Conservation (phyloP, 2,113 vertebrate species). For the Maccullochella peelii region DNA sequence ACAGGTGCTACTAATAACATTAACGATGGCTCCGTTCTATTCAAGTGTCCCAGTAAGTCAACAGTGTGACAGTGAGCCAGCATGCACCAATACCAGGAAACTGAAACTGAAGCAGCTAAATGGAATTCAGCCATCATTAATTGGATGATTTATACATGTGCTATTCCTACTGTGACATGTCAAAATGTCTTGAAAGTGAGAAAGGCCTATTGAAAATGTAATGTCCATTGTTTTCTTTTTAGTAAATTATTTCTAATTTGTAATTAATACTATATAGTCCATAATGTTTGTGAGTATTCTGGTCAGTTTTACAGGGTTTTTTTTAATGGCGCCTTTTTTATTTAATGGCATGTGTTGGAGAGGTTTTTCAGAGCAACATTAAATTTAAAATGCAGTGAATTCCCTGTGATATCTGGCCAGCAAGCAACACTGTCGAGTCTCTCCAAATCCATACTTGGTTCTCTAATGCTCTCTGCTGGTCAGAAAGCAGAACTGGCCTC, state of each 20-base stretch:
- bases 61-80: background rate
- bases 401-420: conserved; percentile 40
- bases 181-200: background rate
- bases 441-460: conserved; percentile 40
- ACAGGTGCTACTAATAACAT: background rate
- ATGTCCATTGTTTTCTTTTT: background rate
- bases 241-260: background rate
- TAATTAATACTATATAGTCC: background rate
- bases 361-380: conserved; percentile 27
- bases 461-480: conserved; percentile 77
- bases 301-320: background rate
- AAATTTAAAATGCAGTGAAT: conserved; percentile 46
- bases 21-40: background rate
- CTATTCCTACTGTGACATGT: background rate
- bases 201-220: background rate
- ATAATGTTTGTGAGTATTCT: background rate
- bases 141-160: background rate
- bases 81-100: background rate
- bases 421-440: conserved; percentile 1
- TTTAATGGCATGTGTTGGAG: background rate
- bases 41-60: background rate
- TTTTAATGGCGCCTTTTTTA: conserved; percentile 1
- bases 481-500: conserved; percentile 25
- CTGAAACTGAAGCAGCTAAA: conserved; percentile 14
- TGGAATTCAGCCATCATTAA: background rate